Evolutionary conservation across 2,888 invertebrate species (phyloP).

Genomic region (Deroplatys truncata): DNA sequence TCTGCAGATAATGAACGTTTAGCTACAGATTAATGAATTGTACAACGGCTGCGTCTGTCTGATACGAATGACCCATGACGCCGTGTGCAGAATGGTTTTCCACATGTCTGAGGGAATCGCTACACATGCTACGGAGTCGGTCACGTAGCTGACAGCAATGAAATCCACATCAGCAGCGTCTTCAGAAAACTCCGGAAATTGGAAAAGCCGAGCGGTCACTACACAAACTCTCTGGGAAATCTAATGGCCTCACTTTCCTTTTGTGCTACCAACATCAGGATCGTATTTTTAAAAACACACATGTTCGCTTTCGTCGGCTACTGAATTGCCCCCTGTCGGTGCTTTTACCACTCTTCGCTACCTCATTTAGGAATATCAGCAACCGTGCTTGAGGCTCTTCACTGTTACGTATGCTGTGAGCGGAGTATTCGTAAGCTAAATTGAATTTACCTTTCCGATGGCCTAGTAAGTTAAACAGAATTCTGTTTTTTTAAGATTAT

Average conservation of each 20-base stretch:
- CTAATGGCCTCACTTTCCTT: not conserved
- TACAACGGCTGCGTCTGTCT: not conserved
- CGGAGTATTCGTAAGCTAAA: too few species aligned
- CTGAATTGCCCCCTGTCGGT: not conserved
- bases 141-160: not conserved
- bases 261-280: not conserved
- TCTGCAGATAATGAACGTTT: too few species aligned
- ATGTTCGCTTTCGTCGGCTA: not conserved
- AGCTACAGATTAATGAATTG: not conserved
- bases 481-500: too few species aligned
- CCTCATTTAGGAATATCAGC: too few species aligned
- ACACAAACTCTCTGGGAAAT: not conserved
- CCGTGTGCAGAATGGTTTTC: not conserved
- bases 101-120: not conserved
- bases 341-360: too few species aligned
- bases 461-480: too few species aligned
- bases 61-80: not conserved
- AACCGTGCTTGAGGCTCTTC: too few species aligned
- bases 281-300: not conserved
- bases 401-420: too few species aligned
- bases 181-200: not conserved
- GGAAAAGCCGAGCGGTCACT: not conserved
- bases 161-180: not conserved
- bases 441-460: too few species aligned
- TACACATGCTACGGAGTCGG: not conserved